Percentiles rank a stretch among this genome's conserved stretches.
These are phyloP conservation scores for Brachyptera risi DNA, from an alignment of 2,888 invertebrate species.

Conservation along the genomic window DNA sequence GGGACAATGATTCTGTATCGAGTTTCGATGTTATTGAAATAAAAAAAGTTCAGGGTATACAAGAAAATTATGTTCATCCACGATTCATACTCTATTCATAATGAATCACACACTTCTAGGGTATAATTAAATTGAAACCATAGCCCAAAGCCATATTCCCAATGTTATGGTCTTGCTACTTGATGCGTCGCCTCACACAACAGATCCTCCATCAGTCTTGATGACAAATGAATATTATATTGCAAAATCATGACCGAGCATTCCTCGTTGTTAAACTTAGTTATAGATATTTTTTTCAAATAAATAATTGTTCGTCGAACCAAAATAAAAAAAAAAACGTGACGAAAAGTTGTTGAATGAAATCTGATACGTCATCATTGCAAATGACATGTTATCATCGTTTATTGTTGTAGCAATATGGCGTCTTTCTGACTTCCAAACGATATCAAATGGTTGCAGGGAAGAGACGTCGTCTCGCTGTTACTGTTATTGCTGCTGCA, in stretches of 20 bases:
- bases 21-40: too few relatives aligned
- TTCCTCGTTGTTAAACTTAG: constrained; percentile 6
- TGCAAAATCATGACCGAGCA: constrained; percentile 22
- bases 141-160: too few relatives aligned
- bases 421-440: constrained; percentile 9
- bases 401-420: constrained; percentile 14
- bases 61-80: too few relatives aligned
- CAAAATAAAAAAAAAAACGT: constrained; percentile 24
- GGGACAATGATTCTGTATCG: too few relatives aligned
- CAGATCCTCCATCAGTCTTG: too few relatives aligned
- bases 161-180: too few relatives aligned
- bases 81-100: too few relatives aligned
- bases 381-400: constrained; percentile 22
- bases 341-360: constrained; percentile 23
- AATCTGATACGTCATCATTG: constrained; percentile 24
- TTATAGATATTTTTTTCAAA: constrained; percentile 10
- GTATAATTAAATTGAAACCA: too few relatives aligned
- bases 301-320: constrained; percentile 23
- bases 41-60: too few relatives aligned
- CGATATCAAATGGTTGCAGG: background rate
- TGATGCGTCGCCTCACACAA: too few relatives aligned
- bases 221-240: constrained; percentile 23
- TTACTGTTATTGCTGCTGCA: background rate
- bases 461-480: background rate
- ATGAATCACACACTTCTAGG: too few relatives aligned